Base-by-base conservation (phyloP, 1,140 invertebrate genomes). In the Lasioglossum albipes region DNA sequence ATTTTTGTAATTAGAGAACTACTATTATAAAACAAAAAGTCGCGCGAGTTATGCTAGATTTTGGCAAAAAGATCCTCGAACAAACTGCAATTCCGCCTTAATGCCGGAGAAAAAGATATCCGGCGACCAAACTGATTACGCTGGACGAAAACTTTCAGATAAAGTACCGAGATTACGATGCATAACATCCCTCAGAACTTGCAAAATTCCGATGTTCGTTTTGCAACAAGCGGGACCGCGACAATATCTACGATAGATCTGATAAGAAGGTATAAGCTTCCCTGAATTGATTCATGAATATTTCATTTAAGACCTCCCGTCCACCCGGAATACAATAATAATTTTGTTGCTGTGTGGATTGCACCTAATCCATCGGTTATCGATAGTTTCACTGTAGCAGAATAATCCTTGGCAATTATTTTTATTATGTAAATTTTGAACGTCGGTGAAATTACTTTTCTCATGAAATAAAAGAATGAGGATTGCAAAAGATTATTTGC, bases 221-320 rank as follows among this genome's bases (percentile, higher is more conserved):
- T 65, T 72, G 31, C 45, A 16, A 72, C 57, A 65, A 52, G 27
- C 64, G 42, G 27, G 27, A 2, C 12, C 6, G 5, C n/a, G 45
- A 61, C 16, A 54, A 54, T 73, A 18, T 42, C 27, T 45, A 42
- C n/a, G 61, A 73, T 54, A 54, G 49, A 42, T 42, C 45, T 42
- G 70, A 79, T 79, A 73, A 79, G 76, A 22, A 6, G 49, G 42
- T n/a, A 36, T 36, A 54, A 54, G 45, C 69, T 79, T 45, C 31
- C 31, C n/a, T n/a, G 49, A 79, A 79, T 73, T 73, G 61, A 79
- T 73, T 73, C 70, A 73, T 79, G 61, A 79, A 79, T 73, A 79
- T 79, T 65, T 79, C n/a, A 78, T 49, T 65, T 31, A 7, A 7
- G 42, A 16, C 16, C 42, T 62, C 4, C 22, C 27, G 7, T 9